Evolutionary conservation across 1,140 invertebrate species (phyloP).

Genomic region (Lordiphosa mommai): DNA sequence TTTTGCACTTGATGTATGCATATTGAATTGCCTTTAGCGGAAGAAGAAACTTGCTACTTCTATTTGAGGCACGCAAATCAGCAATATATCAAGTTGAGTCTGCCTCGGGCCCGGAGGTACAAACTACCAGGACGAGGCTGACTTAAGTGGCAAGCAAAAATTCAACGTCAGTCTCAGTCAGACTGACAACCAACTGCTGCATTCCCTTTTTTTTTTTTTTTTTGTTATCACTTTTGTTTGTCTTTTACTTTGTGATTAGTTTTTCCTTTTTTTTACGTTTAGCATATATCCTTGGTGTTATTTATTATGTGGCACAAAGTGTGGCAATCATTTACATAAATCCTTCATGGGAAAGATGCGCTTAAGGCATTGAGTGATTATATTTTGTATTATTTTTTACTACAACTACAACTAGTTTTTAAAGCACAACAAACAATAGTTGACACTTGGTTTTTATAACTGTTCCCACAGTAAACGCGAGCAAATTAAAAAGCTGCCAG

Average conservation of each 20-base stretch:
- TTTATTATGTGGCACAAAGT: constrained; percentile 74
- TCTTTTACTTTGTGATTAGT: constrained; percentile 53
- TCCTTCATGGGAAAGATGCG: neutral
- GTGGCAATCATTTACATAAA: constrained; percentile 76
- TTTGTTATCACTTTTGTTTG: constrained; percentile 61
- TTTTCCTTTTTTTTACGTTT: constrained; percentile 33
- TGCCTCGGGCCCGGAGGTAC: constrained; percentile 7
- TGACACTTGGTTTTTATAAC: neutral
- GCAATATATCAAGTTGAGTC: constrained; percentile 70
- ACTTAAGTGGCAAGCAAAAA: constrained; percentile 73
- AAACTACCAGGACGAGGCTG: neutral
- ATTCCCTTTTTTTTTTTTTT: constrained; percentile 16
- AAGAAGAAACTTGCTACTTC: constrained; percentile 27
- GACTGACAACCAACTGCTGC: constrained; percentile 41
- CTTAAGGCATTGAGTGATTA: too few species aligned
- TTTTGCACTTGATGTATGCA: constrained; percentile 63
- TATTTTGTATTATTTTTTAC: neutral
- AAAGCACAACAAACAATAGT: constrained; percentile 33
- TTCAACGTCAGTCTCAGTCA: constrained; percentile 43
- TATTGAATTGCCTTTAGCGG: constrained; percentile 63
- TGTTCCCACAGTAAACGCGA: neutral
- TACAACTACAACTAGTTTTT: too few species aligned
- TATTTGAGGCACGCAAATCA: constrained; percentile 61
- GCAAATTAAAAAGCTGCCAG: neutral
- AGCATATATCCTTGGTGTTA: constrained; percentile 19